These are phyloP conservation scores for Drosophila ohnishii DNA, from an alignment of 1,140 invertebrate species.

Conservation along the genomic window DNA sequence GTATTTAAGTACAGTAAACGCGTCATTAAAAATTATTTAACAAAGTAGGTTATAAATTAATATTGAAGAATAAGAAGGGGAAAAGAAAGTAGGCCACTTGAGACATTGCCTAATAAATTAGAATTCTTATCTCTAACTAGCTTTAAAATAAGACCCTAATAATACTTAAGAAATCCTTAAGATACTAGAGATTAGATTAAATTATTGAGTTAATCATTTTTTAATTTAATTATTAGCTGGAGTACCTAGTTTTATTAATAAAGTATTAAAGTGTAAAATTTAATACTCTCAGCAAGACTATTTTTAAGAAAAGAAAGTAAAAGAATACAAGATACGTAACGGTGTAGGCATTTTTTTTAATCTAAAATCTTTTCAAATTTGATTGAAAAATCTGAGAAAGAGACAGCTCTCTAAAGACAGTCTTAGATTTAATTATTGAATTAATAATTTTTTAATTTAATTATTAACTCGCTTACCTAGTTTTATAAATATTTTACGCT, in stretches of 20 bases:
- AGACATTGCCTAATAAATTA: background rate
- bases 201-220: background rate
- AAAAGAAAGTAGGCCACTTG: background rate
- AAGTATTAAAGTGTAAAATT: no score
- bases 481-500: no score
- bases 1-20: background rate
- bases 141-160: background rate
- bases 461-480: background rate
- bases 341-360: background rate
- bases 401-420: no score
- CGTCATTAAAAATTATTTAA: constrained; percentile 4
- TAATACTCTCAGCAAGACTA: background rate
- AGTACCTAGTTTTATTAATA: background rate
- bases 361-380: no score
- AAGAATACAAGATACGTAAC: background rate
- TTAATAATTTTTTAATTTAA: background rate
- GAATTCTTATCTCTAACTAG: background rate
- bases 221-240: background rate
- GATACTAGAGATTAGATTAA: background rate
- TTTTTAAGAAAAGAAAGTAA: background rate
- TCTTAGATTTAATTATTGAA: background rate
- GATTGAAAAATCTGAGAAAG: no score
- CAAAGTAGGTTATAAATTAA: background rate
- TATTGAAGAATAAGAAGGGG: background rate
- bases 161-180: background rate